A percentile compares a stretch with the other conserved stretches of the same genome.
phyloP scores from a whole-genome alignment of 2,797 vertebrate genomes.

The Melanotaenia pygmaea region DNA sequence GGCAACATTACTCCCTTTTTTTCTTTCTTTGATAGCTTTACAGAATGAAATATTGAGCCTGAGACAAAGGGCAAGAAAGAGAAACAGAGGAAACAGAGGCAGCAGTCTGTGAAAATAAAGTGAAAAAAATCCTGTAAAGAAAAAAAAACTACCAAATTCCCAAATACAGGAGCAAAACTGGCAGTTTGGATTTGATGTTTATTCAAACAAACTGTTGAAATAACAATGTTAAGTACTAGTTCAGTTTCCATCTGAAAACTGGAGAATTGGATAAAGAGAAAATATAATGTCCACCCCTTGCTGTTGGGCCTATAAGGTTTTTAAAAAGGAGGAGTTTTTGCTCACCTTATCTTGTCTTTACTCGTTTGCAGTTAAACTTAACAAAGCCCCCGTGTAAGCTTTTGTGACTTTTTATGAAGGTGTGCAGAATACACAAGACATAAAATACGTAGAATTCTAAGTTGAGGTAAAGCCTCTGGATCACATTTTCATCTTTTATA shows the following conservation, averaged over 20 bases:
- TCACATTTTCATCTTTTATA: too few species aligned
- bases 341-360: not conserved
- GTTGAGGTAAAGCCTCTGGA: too few species aligned
- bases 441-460: too few species aligned
- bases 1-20: conserved; percentile 73
- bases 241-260: not conserved
- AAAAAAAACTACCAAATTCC: not conserved
- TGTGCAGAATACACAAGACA: too few species aligned
- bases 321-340: not conserved
- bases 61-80: conserved; percentile 19
- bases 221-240: not conserved
- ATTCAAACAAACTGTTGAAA: not conserved
- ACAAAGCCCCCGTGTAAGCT: not conserved
- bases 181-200: conserved; percentile 1
- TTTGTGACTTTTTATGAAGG: too few species aligned
- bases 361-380: not conserved
- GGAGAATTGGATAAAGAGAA: not conserved
- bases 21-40: conserved; percentile 33
- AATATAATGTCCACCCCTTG: not conserved
- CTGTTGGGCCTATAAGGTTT: not conserved
- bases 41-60: conserved; percentile 50
- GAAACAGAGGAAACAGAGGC: conserved; percentile 13
- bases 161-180: not conserved
- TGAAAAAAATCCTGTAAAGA: not conserved
- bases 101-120: not conserved